These are phyloP conservation scores for Rotaria socialis DNA, from an alignment of 2,888 invertebrate species.

Conservation along the genomic window DNA sequence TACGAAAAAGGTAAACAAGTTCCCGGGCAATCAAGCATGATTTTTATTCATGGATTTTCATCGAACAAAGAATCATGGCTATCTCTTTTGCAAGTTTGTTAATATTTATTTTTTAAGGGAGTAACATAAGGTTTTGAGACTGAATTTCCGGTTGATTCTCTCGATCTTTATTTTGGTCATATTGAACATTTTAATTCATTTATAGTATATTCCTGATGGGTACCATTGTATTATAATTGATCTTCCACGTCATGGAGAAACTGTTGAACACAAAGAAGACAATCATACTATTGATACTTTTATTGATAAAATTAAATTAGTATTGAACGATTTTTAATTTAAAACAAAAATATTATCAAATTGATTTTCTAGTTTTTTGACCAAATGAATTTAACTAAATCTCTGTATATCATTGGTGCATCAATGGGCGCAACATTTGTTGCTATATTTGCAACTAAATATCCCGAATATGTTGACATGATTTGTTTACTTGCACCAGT, in stretches of 20 bases:
- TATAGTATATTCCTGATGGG: constrained; percentile 51
- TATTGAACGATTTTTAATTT: constrained; percentile 49
- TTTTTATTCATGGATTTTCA: constrained; percentile 54
- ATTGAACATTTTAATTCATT: constrained; percentile 31
- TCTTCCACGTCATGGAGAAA: constrained; percentile 54
- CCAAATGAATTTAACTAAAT: constrained; percentile 49
- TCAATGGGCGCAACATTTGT: constrained; percentile 62
- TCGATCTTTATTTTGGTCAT: too few relatives aligned
- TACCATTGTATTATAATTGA: constrained; percentile 53
- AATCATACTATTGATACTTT: constrained; percentile 48
- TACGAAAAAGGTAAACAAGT: constrained; percentile 50
- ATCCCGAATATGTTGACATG: constrained; percentile 52
- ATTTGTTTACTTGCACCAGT: background rate
- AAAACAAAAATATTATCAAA: constrained; percentile 47
- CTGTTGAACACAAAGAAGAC: constrained; percentile 49
- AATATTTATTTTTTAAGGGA: too few relatives aligned
- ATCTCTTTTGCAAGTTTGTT: constrained; percentile 51
- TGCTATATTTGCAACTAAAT: constrained; percentile 55
- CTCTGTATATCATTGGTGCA: constrained; percentile 52
- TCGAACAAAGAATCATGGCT: constrained; percentile 55
- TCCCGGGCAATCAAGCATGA: constrained; percentile 50
- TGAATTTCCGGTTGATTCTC: too few relatives aligned
- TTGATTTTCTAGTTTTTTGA: constrained; percentile 50
- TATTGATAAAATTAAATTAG: constrained; percentile 48
- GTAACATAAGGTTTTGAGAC: too few relatives aligned